phyloP scores from a whole-genome alignment of 2,888 invertebrate species.

The Euspilapteryx auroguttella region DNA sequence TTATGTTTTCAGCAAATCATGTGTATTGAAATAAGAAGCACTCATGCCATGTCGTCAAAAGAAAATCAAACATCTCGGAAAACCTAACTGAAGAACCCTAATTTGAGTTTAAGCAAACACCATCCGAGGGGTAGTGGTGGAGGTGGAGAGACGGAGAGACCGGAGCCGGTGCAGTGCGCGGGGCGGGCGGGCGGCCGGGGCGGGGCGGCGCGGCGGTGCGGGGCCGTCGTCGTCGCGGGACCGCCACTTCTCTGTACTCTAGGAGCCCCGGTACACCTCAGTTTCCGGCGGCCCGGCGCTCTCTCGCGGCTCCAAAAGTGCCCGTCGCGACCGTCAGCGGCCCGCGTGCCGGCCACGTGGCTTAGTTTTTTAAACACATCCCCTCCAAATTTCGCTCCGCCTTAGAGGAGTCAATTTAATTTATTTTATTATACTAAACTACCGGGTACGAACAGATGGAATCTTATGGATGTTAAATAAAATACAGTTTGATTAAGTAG shows the following conservation, averaged over 20 bases:
- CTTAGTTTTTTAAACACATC: too few species aligned
- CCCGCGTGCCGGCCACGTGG: conserved; percentile 48
- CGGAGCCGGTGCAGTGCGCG: conserved; percentile 42
- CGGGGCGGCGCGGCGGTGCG: conserved; percentile 20
- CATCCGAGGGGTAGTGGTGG: conserved; percentile 52
- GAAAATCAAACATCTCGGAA: conserved; percentile 34
- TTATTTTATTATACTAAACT: too few species aligned
- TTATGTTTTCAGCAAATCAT: too few species aligned
- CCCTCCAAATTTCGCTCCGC: conserved; percentile 16
- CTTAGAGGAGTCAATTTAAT: too few species aligned
- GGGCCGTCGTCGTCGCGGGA: conserved; percentile 41
- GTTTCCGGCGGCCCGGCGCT: conserved; percentile 56
- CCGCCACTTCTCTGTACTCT: conserved; percentile 55
- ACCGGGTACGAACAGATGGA: too few species aligned
- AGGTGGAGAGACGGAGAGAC: conserved; percentile 44
- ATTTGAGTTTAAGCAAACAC: conserved; percentile 59
- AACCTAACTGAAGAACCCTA: conserved; percentile 53
- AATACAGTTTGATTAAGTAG: too few species aligned
- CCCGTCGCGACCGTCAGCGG: conserved; percentile 21
- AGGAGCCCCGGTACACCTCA: conserved; percentile 58
- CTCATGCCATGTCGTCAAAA: background rate
- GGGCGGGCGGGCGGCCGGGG: conserved; percentile 13
- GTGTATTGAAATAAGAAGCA: too few species aligned
- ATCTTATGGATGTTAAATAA: too few species aligned
- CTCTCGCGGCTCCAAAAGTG: conserved; percentile 49